Evolutionary conservation across 2,113 vertebrate genomes (phyloP).

Genomic region (Ptychochromis oligacanthus): DNA sequence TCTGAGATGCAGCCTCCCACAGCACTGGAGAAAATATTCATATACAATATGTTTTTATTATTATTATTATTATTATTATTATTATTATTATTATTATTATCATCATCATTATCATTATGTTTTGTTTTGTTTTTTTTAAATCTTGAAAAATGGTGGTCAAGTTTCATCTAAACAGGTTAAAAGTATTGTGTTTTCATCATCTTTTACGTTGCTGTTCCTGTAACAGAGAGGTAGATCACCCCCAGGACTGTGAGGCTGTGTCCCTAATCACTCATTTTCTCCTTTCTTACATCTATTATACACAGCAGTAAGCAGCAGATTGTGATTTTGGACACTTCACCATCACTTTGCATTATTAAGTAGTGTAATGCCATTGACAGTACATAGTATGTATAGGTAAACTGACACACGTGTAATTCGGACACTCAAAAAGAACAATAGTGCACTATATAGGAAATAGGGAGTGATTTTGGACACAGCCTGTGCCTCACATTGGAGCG

Average conservation of each 20-base stretch:
- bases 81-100: background rate
- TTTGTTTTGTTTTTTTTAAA: background rate
- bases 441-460: background rate
- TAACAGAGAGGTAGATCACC: background rate
- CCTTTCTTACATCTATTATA: background rate
- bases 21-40: constrained; percentile 8
- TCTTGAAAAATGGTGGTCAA: background rate
- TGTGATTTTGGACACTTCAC: background rate
- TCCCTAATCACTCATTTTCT: background rate
- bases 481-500: background rate
- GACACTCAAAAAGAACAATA: background rate
- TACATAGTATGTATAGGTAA: background rate
- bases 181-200: background rate
- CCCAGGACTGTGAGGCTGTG: background rate
- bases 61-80: background rate
- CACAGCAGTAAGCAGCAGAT: background rate
- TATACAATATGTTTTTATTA: background rate
- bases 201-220: background rate
- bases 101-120: too few species aligned
- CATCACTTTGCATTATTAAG: background rate
- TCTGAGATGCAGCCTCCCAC: background rate
- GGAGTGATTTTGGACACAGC: background rate
- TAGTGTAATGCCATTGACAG: background rate
- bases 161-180: constrained; percentile 5
- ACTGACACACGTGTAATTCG: background rate